Evolutionary conservation across 2,888 invertebrate species (phyloP).

Genomic region (Drosophila longiperda): DNA sequence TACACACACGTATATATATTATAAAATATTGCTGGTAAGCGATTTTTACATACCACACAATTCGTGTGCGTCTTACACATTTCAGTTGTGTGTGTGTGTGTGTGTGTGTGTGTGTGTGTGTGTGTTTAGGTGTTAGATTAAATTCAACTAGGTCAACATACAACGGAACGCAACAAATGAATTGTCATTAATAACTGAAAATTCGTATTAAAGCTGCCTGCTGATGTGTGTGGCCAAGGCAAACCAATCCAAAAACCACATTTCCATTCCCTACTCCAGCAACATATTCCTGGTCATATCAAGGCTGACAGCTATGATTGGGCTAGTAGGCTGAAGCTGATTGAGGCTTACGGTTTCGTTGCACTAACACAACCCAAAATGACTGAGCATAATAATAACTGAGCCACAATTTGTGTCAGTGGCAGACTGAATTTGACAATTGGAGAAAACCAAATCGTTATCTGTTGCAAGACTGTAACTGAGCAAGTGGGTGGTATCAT

Average conservation of each 20-base stretch:
- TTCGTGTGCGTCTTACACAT: conserved; percentile 36
- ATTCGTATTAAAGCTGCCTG: conserved; percentile 61
- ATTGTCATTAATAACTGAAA: conserved; percentile 72
- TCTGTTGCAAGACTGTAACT: background rate
- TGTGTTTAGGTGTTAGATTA: conserved; percentile 49
- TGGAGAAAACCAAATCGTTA: conserved; percentile 4
- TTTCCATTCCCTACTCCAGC: background rate
- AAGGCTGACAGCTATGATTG: background rate
- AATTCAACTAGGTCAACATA: conserved; percentile 67
- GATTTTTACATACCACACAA: conserved; percentile 71
- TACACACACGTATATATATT: conserved; percentile 36
- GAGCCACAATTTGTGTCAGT: background rate
- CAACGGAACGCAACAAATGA: conserved; percentile 55
- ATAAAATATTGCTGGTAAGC: conserved; percentile 73
- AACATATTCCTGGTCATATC: background rate
- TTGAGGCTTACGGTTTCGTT: conserved; percentile 45
- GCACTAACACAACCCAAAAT: conserved; percentile 44
- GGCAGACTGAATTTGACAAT: background rate
- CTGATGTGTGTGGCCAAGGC: conserved; percentile 5
- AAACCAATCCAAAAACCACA: background rate
- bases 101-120: background rate
- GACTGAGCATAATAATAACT: conserved; percentile 31
- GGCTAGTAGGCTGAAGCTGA: conserved; percentile 14
- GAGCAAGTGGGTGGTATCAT: background rate
- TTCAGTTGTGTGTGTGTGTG: conserved; percentile 22